Percentiles rank a stretch among this genome's conserved stretches.
Conservation (phyloP, 2,888 invertebrate species). For the Sialis fuliginosa region DNA sequence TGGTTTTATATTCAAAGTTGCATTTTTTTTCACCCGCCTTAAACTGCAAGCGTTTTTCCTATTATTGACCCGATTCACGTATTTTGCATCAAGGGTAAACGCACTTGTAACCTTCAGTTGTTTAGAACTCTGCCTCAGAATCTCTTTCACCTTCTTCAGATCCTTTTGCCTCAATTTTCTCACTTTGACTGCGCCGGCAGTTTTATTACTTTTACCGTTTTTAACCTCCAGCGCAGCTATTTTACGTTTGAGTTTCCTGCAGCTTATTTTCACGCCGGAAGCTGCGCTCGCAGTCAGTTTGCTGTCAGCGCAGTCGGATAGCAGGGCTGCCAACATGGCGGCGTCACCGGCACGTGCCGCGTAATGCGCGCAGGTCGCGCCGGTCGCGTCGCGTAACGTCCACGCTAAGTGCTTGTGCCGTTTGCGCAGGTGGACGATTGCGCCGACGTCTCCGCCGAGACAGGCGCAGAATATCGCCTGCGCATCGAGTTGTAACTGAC, state of each 20-base stretch:
- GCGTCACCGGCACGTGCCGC: conserved; percentile 1
- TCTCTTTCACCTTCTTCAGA: not conserved
- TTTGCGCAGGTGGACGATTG: not conserved
- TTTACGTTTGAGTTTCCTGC: not conserved
- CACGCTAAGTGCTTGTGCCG: not conserved
- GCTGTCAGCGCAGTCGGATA: not conserved
- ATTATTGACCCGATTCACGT: not conserved
- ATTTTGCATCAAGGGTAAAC: not conserved
- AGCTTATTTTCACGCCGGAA: too few relatives aligned
- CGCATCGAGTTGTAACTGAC: too few relatives aligned
- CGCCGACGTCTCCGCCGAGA: not conserved
- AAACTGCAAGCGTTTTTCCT: not conserved
- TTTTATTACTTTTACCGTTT: not conserved
- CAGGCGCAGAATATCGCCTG: not conserved
- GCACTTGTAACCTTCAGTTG: not conserved
- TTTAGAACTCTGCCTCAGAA: not conserved
- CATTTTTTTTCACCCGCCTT: too few relatives aligned
- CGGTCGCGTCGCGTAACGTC: not conserved
- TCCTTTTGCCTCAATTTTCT: not conserved
- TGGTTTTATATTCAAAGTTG: too few relatives aligned
- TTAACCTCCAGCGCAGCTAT: not conserved
- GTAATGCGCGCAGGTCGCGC: conserved; percentile 1
- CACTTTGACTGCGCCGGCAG: too few relatives aligned
- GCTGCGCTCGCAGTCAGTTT: not conserved
- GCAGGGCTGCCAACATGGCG: not conserved